phyloP scores from a whole-genome alignment of 2,797 vertebrate genomes.

The Amblyopsis hoosieri region DNA sequence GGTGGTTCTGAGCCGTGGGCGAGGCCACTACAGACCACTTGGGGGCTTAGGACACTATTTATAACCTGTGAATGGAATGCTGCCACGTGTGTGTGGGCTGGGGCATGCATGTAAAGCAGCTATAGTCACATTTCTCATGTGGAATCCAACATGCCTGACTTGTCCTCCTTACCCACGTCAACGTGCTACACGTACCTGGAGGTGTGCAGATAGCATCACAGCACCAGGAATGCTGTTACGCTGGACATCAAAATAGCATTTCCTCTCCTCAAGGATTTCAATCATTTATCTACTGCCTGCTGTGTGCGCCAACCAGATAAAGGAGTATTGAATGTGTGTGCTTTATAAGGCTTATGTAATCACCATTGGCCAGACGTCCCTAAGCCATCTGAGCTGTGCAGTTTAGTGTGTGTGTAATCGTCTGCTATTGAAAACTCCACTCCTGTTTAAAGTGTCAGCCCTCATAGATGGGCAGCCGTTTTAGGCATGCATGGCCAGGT shows the following conservation, averaged over 20 bases:
- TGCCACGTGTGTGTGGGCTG: constrained; percentile 44
- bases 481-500: neutral
- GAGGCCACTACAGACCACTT: constrained; percentile 19
- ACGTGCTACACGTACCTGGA: constrained; percentile 15
- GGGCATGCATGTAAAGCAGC: constrained; percentile 8
- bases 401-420: neutral
- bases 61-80: constrained; percentile 50
- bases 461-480: neutral
- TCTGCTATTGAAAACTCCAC: constrained; percentile 16
- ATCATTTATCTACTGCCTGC: constrained; percentile 21
- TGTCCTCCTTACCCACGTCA: constrained; percentile 11
- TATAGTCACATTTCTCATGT: constrained; percentile 58
- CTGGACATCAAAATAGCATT: neutral
- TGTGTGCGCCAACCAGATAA: constrained; percentile 46
- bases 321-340: constrained; percentile 5
- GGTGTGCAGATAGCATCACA: constrained; percentile 20
- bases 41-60: constrained; percentile 51
- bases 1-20: constrained; percentile 31
- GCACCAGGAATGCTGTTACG: constrained; percentile 29
- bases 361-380: constrained; percentile 38
- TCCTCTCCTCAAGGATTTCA: constrained; percentile 11
- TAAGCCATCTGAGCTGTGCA: constrained; percentile 41
- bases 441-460: neutral
- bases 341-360: constrained; percentile 49
- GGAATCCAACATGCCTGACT: constrained; percentile 42